phyloP scores from a whole-genome alignment of 2,888 invertebrate genomes.

The Ophioninae sp. region DNA sequence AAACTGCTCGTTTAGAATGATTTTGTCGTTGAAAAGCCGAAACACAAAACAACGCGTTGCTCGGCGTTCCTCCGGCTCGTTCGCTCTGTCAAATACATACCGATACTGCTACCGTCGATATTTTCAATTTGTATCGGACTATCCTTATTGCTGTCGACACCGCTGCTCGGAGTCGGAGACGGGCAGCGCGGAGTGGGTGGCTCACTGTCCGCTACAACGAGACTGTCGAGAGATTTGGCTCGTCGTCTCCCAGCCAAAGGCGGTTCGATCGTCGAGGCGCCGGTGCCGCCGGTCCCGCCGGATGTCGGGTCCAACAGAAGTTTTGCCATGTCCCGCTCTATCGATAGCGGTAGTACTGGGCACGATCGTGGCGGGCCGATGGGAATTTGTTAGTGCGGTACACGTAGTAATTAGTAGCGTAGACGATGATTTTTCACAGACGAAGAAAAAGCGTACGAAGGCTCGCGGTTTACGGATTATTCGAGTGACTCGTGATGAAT shows the following conservation, averaged over 20 bases:
- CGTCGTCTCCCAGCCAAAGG: conserved; percentile 74
- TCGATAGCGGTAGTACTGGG: conserved; percentile 78
- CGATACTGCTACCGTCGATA: conserved; percentile 84
- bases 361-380: conserved; percentile 56
- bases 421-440: conserved; percentile 18
- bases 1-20: conserved; percentile 16
- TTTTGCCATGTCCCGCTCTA: conserved; percentile 80
- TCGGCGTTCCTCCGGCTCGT: conserved; percentile 1
- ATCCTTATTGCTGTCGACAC: conserved; percentile 92
- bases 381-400: conserved; percentile 48
- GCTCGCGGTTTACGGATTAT: conserved; percentile 13
- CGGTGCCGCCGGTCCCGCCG: conserved; percentile 29
- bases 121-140: conserved; percentile 93
- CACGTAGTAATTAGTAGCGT: conserved; percentile 50
- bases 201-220: conserved; percentile 81
- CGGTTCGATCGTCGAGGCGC: conserved; percentile 65
- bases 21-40: conserved; percentile 1
- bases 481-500: conserved; percentile 30
- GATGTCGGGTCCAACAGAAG: conserved; percentile 69
- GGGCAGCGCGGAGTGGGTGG: conserved; percentile 88
- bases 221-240: conserved; percentile 78
- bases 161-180: conserved; percentile 94
- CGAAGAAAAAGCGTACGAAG: conserved; percentile 12
- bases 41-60: conserved; percentile 17
- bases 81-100: conserved; percentile 72